These are phyloP conservation scores for Passer domesticus DNA, from an alignment of 2,113 vertebrate species.

Conservation along the genomic window DNA sequence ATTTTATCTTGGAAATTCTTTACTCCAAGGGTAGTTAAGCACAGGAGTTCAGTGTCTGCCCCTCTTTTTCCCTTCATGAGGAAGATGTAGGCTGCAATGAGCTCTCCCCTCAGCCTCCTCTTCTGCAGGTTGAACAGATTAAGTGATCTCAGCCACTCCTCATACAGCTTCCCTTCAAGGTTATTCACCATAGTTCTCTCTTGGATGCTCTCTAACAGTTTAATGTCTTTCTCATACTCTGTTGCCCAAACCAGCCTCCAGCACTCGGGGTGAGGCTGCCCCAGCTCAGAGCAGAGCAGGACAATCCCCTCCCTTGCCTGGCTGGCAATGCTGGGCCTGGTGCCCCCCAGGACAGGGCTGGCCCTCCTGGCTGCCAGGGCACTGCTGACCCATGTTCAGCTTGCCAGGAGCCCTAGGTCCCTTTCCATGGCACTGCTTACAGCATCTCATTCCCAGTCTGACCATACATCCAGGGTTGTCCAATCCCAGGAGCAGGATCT, in stretches of 20 bases:
- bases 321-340: background rate
- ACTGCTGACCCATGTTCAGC: background rate
- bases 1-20: background rate
- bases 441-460: background rate
- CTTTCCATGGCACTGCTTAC: background rate
- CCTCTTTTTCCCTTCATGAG: background rate
- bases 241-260: fast-evolving
- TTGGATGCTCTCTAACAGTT: background rate
- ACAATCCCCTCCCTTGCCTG: background rate
- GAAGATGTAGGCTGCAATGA: background rate
- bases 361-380: background rate
- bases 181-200: background rate
- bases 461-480: fast-evolving
- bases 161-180: background rate
- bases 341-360: background rate
- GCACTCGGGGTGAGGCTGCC: fast-evolving
- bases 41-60: background rate
- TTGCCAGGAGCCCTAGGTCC: background rate
- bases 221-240: background rate
- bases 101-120: background rate
- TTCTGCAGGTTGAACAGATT: background rate
- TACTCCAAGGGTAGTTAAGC: background rate
- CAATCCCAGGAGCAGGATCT: background rate
- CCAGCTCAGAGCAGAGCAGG: background rate
- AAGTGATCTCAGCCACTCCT: background rate